Conservation (phyloP, 2,113 vertebrate species). For the Hippocampus comes region DNA sequence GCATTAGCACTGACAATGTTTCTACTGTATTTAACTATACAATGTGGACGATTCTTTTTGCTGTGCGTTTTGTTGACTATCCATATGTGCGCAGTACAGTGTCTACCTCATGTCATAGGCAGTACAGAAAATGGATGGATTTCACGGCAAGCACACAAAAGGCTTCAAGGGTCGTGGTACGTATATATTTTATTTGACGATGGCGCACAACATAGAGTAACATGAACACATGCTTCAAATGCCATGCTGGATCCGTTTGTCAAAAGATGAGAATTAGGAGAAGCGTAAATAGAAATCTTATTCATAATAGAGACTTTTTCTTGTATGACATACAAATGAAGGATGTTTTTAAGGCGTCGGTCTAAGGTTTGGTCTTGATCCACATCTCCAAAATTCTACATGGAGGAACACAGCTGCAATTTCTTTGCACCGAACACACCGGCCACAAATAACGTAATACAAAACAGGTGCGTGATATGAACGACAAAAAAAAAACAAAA, state of each 20-base stretch:
- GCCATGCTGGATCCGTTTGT: slow-evolving; percentile 36
- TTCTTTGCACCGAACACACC: slow-evolving; percentile 4
- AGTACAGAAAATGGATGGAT: neutral
- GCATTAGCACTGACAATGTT: too few species aligned
- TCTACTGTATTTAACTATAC: too few species aligned
- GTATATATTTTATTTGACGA: slow-evolving; percentile 54
- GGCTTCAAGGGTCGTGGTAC: neutral
- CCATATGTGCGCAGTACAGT: too few species aligned
- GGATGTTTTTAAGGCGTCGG: slow-evolving; percentile 48
- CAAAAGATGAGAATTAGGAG: slow-evolving; percentile 25
- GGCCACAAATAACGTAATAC: slow-evolving; percentile 14
- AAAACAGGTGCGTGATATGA: slow-evolving; percentile 1
- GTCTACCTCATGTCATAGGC: too few species aligned
- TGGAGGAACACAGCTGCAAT: slow-evolving; percentile 7
- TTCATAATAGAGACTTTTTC: slow-evolving; percentile 21
- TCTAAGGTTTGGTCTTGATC: slow-evolving; percentile 47
- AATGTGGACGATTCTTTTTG: too few species aligned
- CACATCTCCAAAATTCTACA: slow-evolving; percentile 27
- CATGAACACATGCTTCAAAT: slow-evolving; percentile 50
- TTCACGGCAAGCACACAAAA: neutral
- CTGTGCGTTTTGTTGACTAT: too few species aligned
- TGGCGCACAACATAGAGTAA: slow-evolving; percentile 43
- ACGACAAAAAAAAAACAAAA: neutral
- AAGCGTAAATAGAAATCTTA: slow-evolving; percentile 30
- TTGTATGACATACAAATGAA: slow-evolving; percentile 23